A percentile compares a stretch with the other conserved stretches of the same genome.
Evolutionary conservation across 1,140 invertebrate species (phyloP).

Genomic region (Octopus sinensis): DNA sequence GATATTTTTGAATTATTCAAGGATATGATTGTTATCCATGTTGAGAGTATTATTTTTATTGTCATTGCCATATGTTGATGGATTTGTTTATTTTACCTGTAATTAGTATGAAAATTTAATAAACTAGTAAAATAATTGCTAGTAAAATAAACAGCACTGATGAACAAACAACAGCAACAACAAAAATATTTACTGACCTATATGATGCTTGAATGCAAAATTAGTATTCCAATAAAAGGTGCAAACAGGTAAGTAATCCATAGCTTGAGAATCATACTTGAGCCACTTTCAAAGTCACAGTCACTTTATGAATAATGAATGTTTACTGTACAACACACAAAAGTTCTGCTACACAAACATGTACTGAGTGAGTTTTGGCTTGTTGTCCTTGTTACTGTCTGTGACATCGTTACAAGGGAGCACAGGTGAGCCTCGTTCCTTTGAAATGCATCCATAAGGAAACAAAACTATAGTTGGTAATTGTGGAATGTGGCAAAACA

Average conservation of each 20-base stretch:
- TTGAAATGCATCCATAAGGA: not conserved
- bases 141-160: too few species aligned
- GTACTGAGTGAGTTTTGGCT: not conserved
- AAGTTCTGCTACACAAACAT: slow-evolving; percentile 4
- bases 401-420: not conserved
- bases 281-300: not conserved
- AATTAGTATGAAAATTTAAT: not conserved
- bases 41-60: not conserved
- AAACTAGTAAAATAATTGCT: not conserved
- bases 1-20: not conserved
- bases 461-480: not conserved
- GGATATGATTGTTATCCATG: not conserved
- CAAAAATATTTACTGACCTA: not conserved
- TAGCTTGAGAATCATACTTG: too few species aligned
- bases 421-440: not conserved
- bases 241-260: too few species aligned
- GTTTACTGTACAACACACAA: not conserved
- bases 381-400: not conserved
- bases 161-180: too few species aligned
- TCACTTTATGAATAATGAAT: not conserved
- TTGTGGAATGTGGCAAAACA: not conserved
- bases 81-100: not conserved
- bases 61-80: not conserved
- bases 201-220: not conserved
- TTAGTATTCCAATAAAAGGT: too few species aligned